Evolutionary conservation across 1,140 invertebrate genomes (phyloP), one percentile per base, ranked within the genome.

Genomic region (Muscidifurax raptorellus): DNA sequence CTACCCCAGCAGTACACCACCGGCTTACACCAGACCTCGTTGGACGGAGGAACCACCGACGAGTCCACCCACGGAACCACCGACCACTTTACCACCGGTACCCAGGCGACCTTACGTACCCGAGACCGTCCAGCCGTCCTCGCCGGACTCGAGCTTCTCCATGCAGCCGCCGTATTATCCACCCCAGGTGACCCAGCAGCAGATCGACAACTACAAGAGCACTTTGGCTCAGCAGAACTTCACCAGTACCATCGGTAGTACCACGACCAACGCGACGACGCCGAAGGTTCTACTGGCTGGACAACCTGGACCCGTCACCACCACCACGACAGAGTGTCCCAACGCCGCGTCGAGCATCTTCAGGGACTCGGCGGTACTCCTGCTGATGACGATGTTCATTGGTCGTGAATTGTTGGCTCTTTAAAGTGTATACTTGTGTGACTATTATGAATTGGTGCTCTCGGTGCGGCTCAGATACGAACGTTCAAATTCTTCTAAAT

Each of bases 201-300:
- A 90, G 40, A 67, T 90, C 0, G 87, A 90, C 13, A 89, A 90
- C 64, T 91, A 89, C 81, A 80, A 88, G 13, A 78, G 9, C 32
- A 80, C 40, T 3, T 6, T 28, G 27, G 44, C 15, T 0, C 82
- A 83, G 15, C 82, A 87, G 52, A 59, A 80, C 22, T 12, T 64
- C 3, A 75, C 80, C 1, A 86, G 84, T 0, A 85, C 36, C 30
- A 5, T 25, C 7, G 27, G 4, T 64, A 76, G 47, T 22, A 82
- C 13, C 10, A 86, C 87, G n/a, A 71, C 86, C 12, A 25, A 40
- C 18, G 22, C 28, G 25, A 77, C 75, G 25, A 79, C 25, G 13
- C 13, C 27, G 22, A 66, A 2, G 12, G 22, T 28, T 18, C 52
- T 28, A 6, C 10, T 36, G 15, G 76, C 59, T 32, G 47, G n/a